These are phyloP conservation scores for Neelides sp. DNA, from an alignment of 1,140 invertebrate species.

Conservation along the genomic window DNA sequence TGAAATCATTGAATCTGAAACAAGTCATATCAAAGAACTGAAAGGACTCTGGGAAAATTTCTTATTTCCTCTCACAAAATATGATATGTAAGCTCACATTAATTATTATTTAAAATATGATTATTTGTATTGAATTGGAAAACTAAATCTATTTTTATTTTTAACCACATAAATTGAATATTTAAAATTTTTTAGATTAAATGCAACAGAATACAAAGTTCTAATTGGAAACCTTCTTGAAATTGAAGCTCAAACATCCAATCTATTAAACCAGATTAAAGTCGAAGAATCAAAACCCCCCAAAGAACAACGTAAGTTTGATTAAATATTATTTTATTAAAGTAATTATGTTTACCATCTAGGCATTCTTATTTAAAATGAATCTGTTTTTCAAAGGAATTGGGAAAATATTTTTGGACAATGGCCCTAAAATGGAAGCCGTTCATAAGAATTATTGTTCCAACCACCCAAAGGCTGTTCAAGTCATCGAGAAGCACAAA, in stretches of 20 bases:
- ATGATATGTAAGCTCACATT: conserved; percentile 59
- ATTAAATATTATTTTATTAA: too few species aligned
- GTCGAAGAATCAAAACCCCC: conserved; percentile 53
- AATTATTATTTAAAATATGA: conserved; percentile 29
- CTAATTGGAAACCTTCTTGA: conserved; percentile 78
- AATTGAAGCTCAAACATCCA: conserved; percentile 61
- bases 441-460: conserved; percentile 79
- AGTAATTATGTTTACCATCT: too few species aligned
- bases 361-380: too few species aligned
- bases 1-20: conserved; percentile 85
- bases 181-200: conserved; percentile 47
- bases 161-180: not conserved
- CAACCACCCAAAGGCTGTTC: conserved; percentile 82
- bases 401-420: conserved; percentile 77
- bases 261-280: conserved; percentile 62
- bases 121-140: conserved; percentile 23
- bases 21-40: conserved; percentile 72
- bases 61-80: conserved; percentile 65
- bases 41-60: conserved; percentile 71
- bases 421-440: conserved; percentile 70
- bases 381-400: too few species aligned
- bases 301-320: conserved; percentile 62
- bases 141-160: not conserved
- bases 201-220: conserved; percentile 67
- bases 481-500: conserved; percentile 76